Percentiles rank a stretch among this genome's conserved stretches.
phyloP scores from a whole-genome alignment of 1,140 invertebrate species.

The Heliconius melpomene region DNA sequence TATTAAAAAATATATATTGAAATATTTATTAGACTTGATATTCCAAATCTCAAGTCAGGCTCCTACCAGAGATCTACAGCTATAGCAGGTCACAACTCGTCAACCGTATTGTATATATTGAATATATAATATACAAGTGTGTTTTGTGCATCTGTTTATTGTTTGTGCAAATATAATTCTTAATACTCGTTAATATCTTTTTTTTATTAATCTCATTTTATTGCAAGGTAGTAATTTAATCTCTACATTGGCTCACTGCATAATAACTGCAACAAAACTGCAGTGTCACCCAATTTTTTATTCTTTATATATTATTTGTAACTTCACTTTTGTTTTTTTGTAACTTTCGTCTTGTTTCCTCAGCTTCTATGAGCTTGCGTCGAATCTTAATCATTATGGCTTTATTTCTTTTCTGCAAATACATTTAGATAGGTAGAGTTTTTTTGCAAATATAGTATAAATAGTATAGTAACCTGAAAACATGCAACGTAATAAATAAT shows the following conservation, averaged over 20 bases:
- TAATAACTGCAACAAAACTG: no score
- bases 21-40: no score
- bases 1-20: no score
- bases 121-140: slow-evolving; percentile 10
- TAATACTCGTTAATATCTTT: neutral
- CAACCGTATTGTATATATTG: neutral
- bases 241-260: neutral
- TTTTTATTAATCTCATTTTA: slow-evolving; percentile 22
- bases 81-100: no score
- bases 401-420: slow-evolving; percentile 66
- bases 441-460: neutral
- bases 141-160: slow-evolving; percentile 36
- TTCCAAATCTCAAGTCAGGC: no score
- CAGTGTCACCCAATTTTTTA: neutral
- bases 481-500: neutral
- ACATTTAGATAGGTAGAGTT: neutral
- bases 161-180: slow-evolving; percentile 32
- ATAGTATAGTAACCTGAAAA: neutral
- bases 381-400: slow-evolving; percentile 67
- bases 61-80: no score
- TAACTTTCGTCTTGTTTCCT: slow-evolving; percentile 52
- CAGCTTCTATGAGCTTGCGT: slow-evolving; percentile 59
- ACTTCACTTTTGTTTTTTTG: neutral
- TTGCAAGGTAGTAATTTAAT: neutral
- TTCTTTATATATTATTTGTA: slow-evolving; percentile 12